phyloP scores from a whole-genome alignment of 2,888 invertebrate species.

The Geophilus truncorum region DNA sequence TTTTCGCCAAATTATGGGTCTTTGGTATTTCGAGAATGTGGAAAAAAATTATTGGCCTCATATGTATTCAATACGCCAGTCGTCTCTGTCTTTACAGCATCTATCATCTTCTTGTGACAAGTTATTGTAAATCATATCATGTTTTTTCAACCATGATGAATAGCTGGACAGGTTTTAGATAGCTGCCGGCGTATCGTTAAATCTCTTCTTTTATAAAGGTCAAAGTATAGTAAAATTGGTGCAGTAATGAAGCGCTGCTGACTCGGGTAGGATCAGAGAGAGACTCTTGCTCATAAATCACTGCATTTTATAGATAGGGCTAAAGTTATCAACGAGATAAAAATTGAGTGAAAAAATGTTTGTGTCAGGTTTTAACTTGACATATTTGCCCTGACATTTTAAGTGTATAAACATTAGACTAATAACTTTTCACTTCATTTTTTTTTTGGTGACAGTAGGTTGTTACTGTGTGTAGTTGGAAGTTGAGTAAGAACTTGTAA shows the following conservation, averaged over 20 bases:
- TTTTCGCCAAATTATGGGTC: background rate
- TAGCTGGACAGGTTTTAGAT: slow-evolving; percentile 25
- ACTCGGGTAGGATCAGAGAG: background rate
- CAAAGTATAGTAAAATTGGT: slow-evolving; percentile 23
- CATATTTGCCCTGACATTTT: background rate
- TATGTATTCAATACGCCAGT: slow-evolving; percentile 20
- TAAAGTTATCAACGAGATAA: slow-evolving; percentile 15
- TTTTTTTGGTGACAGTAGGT: background rate
- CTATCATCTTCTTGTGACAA: slow-evolving; percentile 16
- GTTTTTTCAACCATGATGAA: slow-evolving; percentile 24
- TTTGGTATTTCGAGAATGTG: background rate
- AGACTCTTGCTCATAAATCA: background rate
- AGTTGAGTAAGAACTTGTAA: background rate
- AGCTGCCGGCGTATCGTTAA: slow-evolving; percentile 14
- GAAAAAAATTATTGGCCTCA: slow-evolving; percentile 12
- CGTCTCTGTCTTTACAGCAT: slow-evolving; percentile 16
- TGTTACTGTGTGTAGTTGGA: background rate
- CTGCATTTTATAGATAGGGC: slow-evolving; percentile 1
- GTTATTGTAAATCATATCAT: slow-evolving; percentile 27
- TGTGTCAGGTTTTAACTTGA: background rate
- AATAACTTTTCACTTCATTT: background rate
- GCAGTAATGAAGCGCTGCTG: slow-evolving; percentile 8
- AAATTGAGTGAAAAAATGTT: background rate
- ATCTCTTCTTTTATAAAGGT: slow-evolving; percentile 24
- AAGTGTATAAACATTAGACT: slow-evolving; percentile 1